phyloP scores from a whole-genome alignment of 2,113 vertebrate species.

The Bos indicus region DNA sequence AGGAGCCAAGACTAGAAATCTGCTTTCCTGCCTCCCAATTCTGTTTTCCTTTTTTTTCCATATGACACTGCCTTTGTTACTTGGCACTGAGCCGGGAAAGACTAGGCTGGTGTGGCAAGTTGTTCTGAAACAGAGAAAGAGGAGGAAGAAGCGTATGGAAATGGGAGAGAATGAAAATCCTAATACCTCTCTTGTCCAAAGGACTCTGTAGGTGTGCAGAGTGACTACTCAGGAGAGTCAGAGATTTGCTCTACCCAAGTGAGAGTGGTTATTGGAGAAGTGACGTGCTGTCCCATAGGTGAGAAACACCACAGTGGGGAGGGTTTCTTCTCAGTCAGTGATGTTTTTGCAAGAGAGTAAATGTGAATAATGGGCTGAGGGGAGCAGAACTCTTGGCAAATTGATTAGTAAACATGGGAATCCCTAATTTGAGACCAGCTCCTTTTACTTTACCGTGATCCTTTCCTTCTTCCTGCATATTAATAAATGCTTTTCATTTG shows the following conservation, averaged over 20 bases:
- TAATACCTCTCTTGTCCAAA: background rate
- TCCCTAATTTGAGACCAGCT: background rate
- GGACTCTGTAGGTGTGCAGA: background rate
- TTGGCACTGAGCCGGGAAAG: background rate
- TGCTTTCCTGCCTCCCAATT: background rate
- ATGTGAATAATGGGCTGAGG: background rate
- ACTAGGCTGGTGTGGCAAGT: background rate
- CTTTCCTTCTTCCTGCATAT: background rate
- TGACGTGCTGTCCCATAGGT: background rate
- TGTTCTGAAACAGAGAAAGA: background rate
- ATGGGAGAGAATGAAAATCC: background rate
- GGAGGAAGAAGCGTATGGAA: too few species aligned
- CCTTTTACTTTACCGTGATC: background rate
- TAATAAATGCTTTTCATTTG: background rate
- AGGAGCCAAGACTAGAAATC: constrained; percentile 1
- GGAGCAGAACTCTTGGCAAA: background rate
- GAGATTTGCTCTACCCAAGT: background rate
- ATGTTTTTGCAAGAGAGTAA: background rate
- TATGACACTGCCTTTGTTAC: background rate
- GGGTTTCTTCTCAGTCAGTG: background rate
- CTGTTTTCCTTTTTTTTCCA: background rate
- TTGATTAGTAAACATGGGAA: background rate
- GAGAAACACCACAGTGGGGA: background rate
- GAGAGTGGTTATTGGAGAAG: background rate
- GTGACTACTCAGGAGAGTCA: background rate